These are phyloP conservation scores for Sinhomidia bicolor DNA, from an alignment of 2,888 invertebrate species.

Conservation along the genomic window DNA sequence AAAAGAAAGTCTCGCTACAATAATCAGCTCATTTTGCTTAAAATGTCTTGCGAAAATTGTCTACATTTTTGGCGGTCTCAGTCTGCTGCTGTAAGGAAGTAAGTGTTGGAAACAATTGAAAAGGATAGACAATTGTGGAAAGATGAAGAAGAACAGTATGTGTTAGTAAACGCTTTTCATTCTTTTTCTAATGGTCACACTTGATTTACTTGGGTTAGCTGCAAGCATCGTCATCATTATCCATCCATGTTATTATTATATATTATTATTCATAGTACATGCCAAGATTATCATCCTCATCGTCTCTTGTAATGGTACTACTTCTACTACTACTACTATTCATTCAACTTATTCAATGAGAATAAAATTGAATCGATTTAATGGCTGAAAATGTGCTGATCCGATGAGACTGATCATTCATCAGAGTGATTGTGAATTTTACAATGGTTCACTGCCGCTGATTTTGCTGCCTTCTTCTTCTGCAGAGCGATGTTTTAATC, in stretches of 20 bases:
- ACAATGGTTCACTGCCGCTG: background rate
- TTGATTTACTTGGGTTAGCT: background rate
- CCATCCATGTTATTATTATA: background rate
- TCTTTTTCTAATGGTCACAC: background rate
- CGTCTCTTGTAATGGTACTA: too few species aligned
- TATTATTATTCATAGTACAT: too few species aligned
- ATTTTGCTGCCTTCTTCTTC: too few species aligned
- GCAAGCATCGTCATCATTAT: background rate
- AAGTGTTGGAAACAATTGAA: background rate
- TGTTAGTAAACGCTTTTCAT: background rate
- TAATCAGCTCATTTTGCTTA: too few species aligned
- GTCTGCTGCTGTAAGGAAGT: background rate
- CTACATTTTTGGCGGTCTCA: too few species aligned
- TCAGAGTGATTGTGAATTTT: background rate
- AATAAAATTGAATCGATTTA: slow-evolving; percentile 26
- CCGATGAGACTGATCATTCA: background rate
- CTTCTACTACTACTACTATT: background rate
- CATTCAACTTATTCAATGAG: background rate
- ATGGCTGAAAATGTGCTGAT: slow-evolving; percentile 12
- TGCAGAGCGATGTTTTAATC: background rate
- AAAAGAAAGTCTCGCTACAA: too few species aligned
- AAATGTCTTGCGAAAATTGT: too few species aligned
- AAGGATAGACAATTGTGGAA: background rate
- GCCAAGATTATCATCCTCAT: too few species aligned
- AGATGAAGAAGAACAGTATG: too few species aligned